Base-by-base conservation (phyloP, 2,888 invertebrate genomes). In the Volucella bombylans region DNA sequence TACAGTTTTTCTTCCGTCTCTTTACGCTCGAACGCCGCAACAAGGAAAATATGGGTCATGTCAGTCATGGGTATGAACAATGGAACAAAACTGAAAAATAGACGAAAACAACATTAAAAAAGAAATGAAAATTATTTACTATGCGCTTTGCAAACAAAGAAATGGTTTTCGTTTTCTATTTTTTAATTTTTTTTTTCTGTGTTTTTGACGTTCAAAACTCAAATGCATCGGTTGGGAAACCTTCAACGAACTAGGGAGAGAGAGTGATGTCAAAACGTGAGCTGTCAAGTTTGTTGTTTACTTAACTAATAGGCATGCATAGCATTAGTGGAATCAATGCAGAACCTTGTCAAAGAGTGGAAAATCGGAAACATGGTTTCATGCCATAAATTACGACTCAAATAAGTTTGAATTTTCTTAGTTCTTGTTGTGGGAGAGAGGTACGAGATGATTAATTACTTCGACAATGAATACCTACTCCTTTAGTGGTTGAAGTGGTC, bases 121-220 rank as follows among this genome's bases (percentile, higher is more conserved):
- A 64, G n/a, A 59, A 64, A 71, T 31, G 41, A 72, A 82, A 79
- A 79, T 59, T 80, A 83, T 83, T 83, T 80, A 83, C 82, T 54
- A 69, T 80, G 83, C 83, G 74, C 69, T 74, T 74, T 76, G 80
- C 80, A 83, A 83, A 83, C 80, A 80, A 80, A 83, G 80, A 65
- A 80, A 69, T 83, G 68, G 47, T 14, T 64, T 71, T 64, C 11
- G 18, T 11, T 38, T 64, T 62, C 50, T 49, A 39, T 15, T 18
- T 14, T 61, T 55, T 59, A 6, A 14, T n/a, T 15, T 31, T 14
- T 31, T 50, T 31, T 39, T n/a, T 4, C 4, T 39, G 6, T 47
- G 12, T 73, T 18, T 43, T 38, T 10, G 8, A 23, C 9, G 8
- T 39, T 14, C 38, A 41, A 43, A n/a, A 59, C 45, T 57, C 31